Evolutionary conservation across 2,113 vertebrate genomes (phyloP), one percentile per base, ranked within the genome.

Genomic region (Garra rufa): DNA sequence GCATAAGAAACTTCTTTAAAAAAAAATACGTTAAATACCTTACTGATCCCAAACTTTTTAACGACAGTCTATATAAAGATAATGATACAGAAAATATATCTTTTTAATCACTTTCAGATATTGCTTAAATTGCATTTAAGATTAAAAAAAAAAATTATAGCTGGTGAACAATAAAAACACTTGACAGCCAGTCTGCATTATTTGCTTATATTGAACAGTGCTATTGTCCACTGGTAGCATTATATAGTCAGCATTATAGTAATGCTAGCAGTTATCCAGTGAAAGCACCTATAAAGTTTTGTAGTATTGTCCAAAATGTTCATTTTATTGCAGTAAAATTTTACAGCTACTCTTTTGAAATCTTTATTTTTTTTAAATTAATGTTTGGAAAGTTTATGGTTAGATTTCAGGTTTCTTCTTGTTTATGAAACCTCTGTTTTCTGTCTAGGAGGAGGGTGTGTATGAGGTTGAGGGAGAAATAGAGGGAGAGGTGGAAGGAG

Each of bases 401-500:
- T 76, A 21, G 9, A 9, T n/a, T 19, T 26, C 44, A 15, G 34
- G 6, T 15, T 44, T 81, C 57, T 65, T 79, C 28, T 70, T 6
- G 52, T n/a, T 61, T 21, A 34, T 41, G 21, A 9, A 26, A n/a
- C 11, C 69, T 69, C 69, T 82, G 71, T 82, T 79, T 17, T 84
- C 10, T 67, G 38, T 26, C 26, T 85, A 83, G 85, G 89, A 93
- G 89, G 92, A 91, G 14, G 90, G 52, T 34, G 87, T 89, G 71
- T 91, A 84, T 82, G 88, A 85, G 79, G 9, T 89, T 90, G 93
- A 93, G 28, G 91, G 85, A 0, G 79, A 81, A 52, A 52, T 81
- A 21, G 88, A 91, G 75, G 91, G 90, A 86, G 92, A 93, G 82
- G 90, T 91, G 76, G 91, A 91, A 70, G 94, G 89, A 4, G 91